A percentile compares a stretch with the other conserved stretches of the same genome.
Evolutionary conservation across 1,140 invertebrate genomes (phyloP).

Genomic region (Neodiprion virginianus): DNA sequence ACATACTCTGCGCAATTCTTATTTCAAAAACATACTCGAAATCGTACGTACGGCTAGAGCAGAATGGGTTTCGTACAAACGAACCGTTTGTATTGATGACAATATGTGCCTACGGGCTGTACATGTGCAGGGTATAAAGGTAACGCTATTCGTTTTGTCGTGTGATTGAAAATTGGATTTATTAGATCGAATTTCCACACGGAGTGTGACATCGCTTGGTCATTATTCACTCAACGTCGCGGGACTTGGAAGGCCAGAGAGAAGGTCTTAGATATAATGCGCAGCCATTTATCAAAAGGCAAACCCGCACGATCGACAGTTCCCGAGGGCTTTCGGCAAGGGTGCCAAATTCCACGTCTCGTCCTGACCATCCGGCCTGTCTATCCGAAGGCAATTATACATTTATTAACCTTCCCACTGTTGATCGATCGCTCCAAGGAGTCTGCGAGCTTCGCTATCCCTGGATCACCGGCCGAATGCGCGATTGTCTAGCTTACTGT

Average conservation of each 20-base stretch:
- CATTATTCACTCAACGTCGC: slow-evolving; percentile 14
- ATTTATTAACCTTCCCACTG: slow-evolving; percentile 17
- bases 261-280: slow-evolving; percentile 17
- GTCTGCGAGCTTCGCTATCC: background rate
- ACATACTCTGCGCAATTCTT: too few relatives aligned
- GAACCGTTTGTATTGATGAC: too few relatives aligned
- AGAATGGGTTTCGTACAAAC: too few relatives aligned
- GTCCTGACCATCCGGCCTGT: background rate
- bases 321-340: background rate
- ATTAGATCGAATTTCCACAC: slow-evolving; percentile 17
- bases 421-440: background rate
- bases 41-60: too few relatives aligned
- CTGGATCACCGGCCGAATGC: background rate
- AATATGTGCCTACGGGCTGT: too few relatives aligned
- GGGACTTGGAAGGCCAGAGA: background rate
- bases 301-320: slow-evolving; percentile 10
- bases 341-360: slow-evolving; percentile 10
- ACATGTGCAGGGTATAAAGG: background rate
- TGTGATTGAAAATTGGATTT: slow-evolving; percentile 12
- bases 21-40: too few relatives aligned
- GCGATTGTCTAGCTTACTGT: background rate
- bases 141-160: background rate
- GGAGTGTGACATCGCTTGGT: slow-evolving; percentile 13
- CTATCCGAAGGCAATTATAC: slow-evolving; percentile 17
- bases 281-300: slow-evolving; percentile 18